Base-by-base conservation (phyloP, 2,113 vertebrate genomes). In the Pteropus alecto region DNA sequence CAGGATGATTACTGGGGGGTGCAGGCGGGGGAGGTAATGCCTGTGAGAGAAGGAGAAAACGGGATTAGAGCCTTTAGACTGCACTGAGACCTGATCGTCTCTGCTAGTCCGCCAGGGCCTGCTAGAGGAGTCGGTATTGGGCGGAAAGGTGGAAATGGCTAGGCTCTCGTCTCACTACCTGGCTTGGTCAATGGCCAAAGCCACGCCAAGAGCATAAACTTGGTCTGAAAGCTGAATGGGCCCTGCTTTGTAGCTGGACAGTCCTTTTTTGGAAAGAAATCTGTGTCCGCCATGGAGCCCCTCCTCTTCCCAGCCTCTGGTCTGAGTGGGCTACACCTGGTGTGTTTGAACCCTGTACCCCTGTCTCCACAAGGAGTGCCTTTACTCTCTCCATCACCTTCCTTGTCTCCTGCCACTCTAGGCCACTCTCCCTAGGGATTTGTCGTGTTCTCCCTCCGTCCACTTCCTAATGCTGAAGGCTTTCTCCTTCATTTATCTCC, bases 31-130 rank as follows among this genome's bases (percentile, higher is more conserved):
- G 14, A 28, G 26, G 48, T 2, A 56, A 58, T 4, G 2, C 43
- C 24, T 78, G 71, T 9, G 21, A 67, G 68, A 28, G 65, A 63
- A 68, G 30, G 6, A n/a, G 35, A 33, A 67, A 21, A 35, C 13
- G 21, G 5, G 7, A 8, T 12, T 21, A 30, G 65, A 46, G 30
- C 24, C 82, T 68, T 33, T 19, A 38, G 38, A 60, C 18, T 22
- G 14, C 2, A 0, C 9, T 6, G 56, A 6, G 58, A 35, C 30
- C 35, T 6, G 16, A 19, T 0, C 6, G 30, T 21, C n/a, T 71
- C 48, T 33, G 79, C 12, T 35, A 58, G 43, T 11, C 35, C 12
- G 6, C 24, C 30, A 26, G 65, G 48, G n/a, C 71, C 46, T 14
- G 11, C 9, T 7, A 16, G 46, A 71, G 67, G 30, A 13, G 24